Evolutionary conservation across 2,888 invertebrate species (phyloP).

Genomic region (Barypeithes pellucidus): DNA sequence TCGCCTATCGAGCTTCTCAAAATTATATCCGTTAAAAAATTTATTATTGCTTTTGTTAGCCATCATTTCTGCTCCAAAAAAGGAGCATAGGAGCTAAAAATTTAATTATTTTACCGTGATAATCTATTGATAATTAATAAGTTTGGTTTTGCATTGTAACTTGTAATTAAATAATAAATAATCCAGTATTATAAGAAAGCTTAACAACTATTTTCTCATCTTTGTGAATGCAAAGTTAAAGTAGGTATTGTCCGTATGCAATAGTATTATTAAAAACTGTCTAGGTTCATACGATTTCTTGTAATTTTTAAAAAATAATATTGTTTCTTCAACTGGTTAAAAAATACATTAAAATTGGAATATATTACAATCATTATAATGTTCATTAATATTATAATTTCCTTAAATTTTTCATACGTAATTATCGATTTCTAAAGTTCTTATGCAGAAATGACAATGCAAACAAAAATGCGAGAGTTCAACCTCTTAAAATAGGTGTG

Average conservation of each 20-base stretch:
- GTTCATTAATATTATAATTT: background rate
- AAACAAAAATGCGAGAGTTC: constrained; percentile 33
- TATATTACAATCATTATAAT: too few species aligned
- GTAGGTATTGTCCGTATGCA: background rate
- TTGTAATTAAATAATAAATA: background rate
- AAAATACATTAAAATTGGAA: too few species aligned
- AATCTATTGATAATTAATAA: background rate
- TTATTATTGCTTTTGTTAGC: too few species aligned
- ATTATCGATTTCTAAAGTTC: constrained; percentile 4
- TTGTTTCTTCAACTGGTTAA: too few species aligned
- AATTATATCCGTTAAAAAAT: too few species aligned
- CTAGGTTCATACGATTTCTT: too few species aligned
- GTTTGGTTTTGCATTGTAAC: background rate
- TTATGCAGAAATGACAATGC: constrained; percentile 27
- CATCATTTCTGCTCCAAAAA: too few species aligned
- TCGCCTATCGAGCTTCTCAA: background rate
- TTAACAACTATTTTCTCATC: background rate
- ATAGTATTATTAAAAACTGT: too few species aligned
- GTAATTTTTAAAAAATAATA: too few species aligned
- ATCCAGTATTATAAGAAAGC: background rate
- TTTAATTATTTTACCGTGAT: too few species aligned
- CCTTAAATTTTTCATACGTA: background rate
- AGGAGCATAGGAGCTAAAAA: too few species aligned
- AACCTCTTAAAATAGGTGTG: constrained; percentile 42
- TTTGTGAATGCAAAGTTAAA: background rate